These are phyloP conservation scores for Heliconius hermathena DNA, from an alignment of 1,140 invertebrate species.

Conservation along the genomic window DNA sequence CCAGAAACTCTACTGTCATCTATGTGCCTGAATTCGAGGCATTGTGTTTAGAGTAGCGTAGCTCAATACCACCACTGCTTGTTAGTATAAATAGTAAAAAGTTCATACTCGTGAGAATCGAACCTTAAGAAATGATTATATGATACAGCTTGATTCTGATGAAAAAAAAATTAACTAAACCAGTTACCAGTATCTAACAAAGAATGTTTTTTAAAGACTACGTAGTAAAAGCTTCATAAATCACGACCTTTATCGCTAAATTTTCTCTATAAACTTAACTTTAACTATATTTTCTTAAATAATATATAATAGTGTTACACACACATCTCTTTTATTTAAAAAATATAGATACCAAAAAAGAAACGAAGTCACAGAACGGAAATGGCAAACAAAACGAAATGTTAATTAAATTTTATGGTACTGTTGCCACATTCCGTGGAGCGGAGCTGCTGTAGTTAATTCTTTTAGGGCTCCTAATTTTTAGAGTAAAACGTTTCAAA, in stretches of 20 bases:
- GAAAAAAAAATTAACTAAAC: background rate
- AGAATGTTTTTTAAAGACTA: background rate
- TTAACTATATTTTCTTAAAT: background rate
- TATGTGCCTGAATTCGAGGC: too few relatives aligned
- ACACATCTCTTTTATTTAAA: background rate
- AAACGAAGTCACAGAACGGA: background rate
- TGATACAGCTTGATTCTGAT: too few relatives aligned
- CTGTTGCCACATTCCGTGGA: background rate
- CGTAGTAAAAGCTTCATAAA: background rate
- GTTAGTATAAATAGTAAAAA: too few relatives aligned
- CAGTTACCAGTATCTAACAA: background rate
- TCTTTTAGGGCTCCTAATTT: background rate
- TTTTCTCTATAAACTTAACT: background rate
- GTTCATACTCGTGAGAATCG: too few relatives aligned
- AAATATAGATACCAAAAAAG: background rate
- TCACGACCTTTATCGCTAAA: background rate
- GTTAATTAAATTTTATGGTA: slow-evolving; percentile 4
- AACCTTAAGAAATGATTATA: too few relatives aligned
- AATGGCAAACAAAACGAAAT: slow-evolving; percentile 3
- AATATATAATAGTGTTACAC: background rate
- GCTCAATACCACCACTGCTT: too few relatives aligned
- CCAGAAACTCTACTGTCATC: too few relatives aligned
- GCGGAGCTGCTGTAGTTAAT: background rate
- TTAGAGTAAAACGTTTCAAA: background rate
- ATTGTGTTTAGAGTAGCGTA: too few relatives aligned